phyloP scores from a whole-genome alignment of 1,140 invertebrate species.

The Pygmarrhopalites habei region DNA sequence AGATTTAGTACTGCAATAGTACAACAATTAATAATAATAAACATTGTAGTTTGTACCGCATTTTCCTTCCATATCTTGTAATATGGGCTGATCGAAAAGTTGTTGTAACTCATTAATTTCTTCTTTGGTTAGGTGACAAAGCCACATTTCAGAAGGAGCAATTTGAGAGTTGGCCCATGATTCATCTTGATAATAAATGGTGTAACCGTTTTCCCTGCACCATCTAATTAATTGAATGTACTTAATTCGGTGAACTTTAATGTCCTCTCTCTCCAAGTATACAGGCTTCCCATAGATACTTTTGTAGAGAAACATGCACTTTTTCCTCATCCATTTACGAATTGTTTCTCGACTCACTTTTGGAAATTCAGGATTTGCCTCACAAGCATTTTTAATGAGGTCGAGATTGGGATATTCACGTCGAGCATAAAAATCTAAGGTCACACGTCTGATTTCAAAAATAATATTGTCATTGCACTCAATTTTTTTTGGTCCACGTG shows the following conservation, averaged over 20 bases:
- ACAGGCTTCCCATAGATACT: conserved; percentile 11
- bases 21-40: neutral
- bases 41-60: neutral
- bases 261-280: conserved; percentile 19
- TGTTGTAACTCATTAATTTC: neutral
- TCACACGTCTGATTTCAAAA: conserved; percentile 7
- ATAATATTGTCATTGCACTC: no score
- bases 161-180: conserved; percentile 16
- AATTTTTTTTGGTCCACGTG: no score
- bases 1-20: neutral
- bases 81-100: neutral
- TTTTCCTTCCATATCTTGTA: conserved; percentile 2
- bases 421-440: conserved; percentile 11
- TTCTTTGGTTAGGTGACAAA: neutral
- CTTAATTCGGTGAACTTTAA: conserved; percentile 9
- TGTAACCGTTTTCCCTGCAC: conserved; percentile 7
- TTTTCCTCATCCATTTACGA: conserved; percentile 11
- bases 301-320: conserved; percentile 12
- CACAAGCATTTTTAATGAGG: neutral
- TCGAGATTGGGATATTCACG: conserved; percentile 14
- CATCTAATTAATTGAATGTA: conserved; percentile 6
- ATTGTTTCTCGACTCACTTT: neutral
- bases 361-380: conserved; percentile 7
- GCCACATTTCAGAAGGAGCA: neutral
- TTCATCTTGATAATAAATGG: conserved; percentile 15